Conservation (phyloP, 2,888 invertebrate genomes). For the Apodemia duryi region DNA sequence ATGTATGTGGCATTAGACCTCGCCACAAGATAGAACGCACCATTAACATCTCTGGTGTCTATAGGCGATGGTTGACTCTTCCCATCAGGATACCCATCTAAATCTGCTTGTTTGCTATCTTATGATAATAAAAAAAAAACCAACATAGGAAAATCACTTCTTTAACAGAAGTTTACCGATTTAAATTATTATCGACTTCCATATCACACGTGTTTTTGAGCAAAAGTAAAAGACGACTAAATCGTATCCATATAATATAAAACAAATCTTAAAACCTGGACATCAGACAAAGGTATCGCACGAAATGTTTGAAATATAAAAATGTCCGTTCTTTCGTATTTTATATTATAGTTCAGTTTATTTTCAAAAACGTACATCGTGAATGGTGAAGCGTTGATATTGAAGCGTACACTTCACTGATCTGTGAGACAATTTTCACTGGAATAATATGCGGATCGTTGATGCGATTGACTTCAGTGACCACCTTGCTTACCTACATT, state of each 20-base stretch:
- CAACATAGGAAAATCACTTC: too few relatives aligned
- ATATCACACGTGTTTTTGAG: too few relatives aligned
- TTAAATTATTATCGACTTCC: too few relatives aligned
- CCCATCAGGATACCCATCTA: too few relatives aligned
- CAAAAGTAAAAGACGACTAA: too few relatives aligned
- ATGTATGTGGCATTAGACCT: too few relatives aligned
- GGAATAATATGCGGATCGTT: conserved; percentile 25
- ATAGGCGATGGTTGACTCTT: too few relatives aligned
- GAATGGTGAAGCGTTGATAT: conserved; percentile 28
- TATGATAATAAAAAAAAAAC: too few relatives aligned
- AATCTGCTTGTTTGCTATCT: too few relatives aligned
- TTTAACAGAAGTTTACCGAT: too few relatives aligned
- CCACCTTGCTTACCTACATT: neutral
- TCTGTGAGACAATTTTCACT: conserved; percentile 30
- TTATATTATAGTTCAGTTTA: neutral
- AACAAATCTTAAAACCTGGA: neutral
- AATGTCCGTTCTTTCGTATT: neutral
- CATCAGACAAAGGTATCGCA: neutral
- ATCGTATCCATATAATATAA: neutral
- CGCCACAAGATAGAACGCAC: too few relatives aligned
- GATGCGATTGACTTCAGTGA: conserved; percentile 13
- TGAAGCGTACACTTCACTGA: conserved; percentile 47
- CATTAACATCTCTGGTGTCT: too few relatives aligned
- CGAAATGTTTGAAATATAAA: neutral
- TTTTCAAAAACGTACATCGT: neutral